A percentile compares a stretch with the other conserved stretches of the same genome.
phyloP scores from a whole-genome alignment of 92 coral and sea anemone species.

The Heteractis magnifica region DNA sequence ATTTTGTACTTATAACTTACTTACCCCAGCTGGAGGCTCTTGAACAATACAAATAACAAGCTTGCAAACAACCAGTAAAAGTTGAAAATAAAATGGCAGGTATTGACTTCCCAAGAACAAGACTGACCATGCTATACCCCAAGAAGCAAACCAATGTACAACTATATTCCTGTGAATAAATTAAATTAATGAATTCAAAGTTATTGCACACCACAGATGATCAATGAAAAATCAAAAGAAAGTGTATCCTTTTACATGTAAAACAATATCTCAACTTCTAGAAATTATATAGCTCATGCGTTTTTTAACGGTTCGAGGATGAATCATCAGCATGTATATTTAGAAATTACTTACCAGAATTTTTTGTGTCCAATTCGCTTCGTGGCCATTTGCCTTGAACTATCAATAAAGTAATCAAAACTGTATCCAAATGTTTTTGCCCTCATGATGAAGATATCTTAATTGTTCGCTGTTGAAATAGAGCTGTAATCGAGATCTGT shows the following conservation, averaged over 20 bases:
- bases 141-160: slow-evolving; percentile 65
- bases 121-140: slow-evolving; percentile 78
- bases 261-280: no score
- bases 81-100: slow-evolving; percentile 67
- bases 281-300: no score
- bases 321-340: neutral
- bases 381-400: slow-evolving; percentile 75
- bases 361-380: slow-evolving; percentile 78
- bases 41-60: slow-evolving; percentile 72
- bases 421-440: slow-evolving; percentile 54
- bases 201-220: neutral
- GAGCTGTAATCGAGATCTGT: neutral
- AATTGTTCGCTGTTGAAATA: neutral
- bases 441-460: neutral
- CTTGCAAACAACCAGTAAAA: slow-evolving; percentile 56
- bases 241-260: no score
- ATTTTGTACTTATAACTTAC: slow-evolving; percentile 14
- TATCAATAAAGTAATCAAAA: slow-evolving; percentile 71
- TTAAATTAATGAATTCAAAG: neutral
- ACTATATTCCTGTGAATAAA: slow-evolving; percentile 74
- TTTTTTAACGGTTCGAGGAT: no score
- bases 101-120: slow-evolving; percentile 68
- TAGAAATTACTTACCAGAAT: slow-evolving; percentile 54
- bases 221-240: neutral
- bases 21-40: slow-evolving; percentile 95